A percentile compares a stretch with the other conserved stretches of the same genome.
Conservation (phyloP, 92 coral and sea anemone species). For the Isaurus tuberculatus region DNA sequence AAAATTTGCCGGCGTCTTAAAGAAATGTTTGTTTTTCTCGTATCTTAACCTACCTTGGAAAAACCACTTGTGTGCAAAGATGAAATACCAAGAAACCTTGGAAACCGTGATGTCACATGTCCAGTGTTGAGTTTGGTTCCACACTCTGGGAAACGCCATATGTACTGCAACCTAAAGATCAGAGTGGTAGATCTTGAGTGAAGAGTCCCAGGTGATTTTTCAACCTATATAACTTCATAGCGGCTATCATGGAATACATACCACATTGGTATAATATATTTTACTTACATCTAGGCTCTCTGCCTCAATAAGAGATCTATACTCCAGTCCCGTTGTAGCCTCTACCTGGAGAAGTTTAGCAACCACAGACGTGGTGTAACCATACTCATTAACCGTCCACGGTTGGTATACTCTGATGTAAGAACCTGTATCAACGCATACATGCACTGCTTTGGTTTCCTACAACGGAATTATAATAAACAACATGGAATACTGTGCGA, state of each 20-base stretch:
- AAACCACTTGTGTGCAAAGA: constrained; percentile 97
- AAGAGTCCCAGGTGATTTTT: too few species aligned
- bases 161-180: constrained; percentile 76
- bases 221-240: too few species aligned
- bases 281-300: constrained; percentile 81
- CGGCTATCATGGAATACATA: too few species aligned
- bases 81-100: constrained; percentile 91
- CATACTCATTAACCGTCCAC: constrained; percentile 98
- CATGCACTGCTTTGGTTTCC: constrained; percentile 97
- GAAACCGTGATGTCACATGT: constrained; percentile 80
- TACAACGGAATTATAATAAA: constrained; percentile 13
- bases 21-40: background rate
- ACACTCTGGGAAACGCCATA: constrained; percentile 96
- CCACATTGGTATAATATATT: too few species aligned
- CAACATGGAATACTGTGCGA: background rate
- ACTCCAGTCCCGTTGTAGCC: constrained; percentile 93
- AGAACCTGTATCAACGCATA: constrained; percentile 92
- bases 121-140: constrained; percentile 99
- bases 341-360: constrained; percentile 91
- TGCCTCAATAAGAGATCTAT: constrained; percentile 86
- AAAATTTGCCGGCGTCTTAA: background rate
- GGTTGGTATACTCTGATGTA: constrained; percentile 91
- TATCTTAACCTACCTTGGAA: constrained; percentile 82
- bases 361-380: constrained; percentile 95
- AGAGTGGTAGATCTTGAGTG: too few species aligned